phyloP scores from a whole-genome alignment of 2,113 vertebrate species.

The Hypanus sabinus region DNA sequence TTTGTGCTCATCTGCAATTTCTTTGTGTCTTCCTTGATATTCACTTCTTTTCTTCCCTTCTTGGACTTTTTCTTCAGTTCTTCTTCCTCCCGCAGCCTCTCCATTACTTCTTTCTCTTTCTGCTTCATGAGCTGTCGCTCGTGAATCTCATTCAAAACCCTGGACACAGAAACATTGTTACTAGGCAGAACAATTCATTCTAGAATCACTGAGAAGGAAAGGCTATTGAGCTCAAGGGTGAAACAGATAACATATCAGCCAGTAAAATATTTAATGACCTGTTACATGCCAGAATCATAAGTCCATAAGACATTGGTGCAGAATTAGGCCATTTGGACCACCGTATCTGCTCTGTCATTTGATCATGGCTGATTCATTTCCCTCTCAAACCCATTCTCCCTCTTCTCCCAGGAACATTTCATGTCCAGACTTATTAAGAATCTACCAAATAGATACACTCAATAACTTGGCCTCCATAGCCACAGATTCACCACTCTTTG shows the following conservation, averaged over 20 bases:
- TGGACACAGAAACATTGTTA: conserved; percentile 31
- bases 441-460: no score
- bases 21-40: conserved; percentile 48
- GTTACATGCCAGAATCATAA: not conserved
- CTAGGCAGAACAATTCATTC: no score
- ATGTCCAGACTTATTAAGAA: no score
- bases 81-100: conserved; percentile 59
- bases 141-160: conserved; percentile 43
- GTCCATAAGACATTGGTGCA: no score
- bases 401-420: no score
- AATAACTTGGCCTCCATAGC: no score
- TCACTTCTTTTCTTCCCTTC: conserved; percentile 52
- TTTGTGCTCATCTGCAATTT: conserved; percentile 43
- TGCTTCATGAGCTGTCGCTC: conserved; percentile 55
- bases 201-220: not conserved
- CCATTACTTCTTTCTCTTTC: conserved; percentile 53
- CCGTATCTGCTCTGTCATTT: no score
- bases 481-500: no score
- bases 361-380: no score
- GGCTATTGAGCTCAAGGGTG: not conserved
- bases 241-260: not conserved
- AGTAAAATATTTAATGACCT: not conserved
- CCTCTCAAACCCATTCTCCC: no score
- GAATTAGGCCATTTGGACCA: no score
- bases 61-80: conserved; percentile 58